phyloP scores from a whole-genome alignment of 2,113 vertebrate species.

The Seriola aureovittata region DNA sequence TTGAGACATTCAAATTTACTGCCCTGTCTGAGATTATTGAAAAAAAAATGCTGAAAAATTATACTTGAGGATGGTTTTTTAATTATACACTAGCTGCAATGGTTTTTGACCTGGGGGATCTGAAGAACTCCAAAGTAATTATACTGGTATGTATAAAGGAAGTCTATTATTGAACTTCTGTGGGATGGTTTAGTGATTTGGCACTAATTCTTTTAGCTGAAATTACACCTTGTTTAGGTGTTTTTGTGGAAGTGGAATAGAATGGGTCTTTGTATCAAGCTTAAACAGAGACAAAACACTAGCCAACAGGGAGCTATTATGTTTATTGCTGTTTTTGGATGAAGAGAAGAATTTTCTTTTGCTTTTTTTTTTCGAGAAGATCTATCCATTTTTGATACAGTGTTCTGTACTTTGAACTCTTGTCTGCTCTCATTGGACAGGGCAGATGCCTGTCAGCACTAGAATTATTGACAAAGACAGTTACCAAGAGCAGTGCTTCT shows the following conservation, averaged over 20 bases:
- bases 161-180: conserved; percentile 20
- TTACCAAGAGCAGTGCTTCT: too few species aligned
- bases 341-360: not conserved
- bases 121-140: conserved; percentile 37
- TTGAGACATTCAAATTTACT: not conserved
- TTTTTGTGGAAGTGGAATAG: not conserved
- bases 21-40: not conserved
- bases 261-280: conserved; percentile 13
- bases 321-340: not conserved
- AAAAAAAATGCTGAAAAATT: not conserved
- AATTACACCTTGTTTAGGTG: conserved; percentile 1
- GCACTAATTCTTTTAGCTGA: not conserved
- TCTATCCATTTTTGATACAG: not conserved
- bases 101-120: conserved; percentile 33
- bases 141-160: conserved; percentile 1
- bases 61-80: conserved; percentile 4
- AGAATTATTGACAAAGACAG: too few species aligned
- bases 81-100: conserved; percentile 13
- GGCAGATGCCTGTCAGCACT: too few species aligned
- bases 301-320: not conserved
- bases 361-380: not conserved
- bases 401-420: not conserved
- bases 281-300: not conserved
- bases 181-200: conserved; percentile 28
- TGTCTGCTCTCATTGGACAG: too few species aligned